A percentile compares a stretch with the other conserved stretches of the same genome.
These are phyloP conservation scores for Germaria angustata DNA, from an alignment of 2,888 invertebrate genomes.

Conservation along the genomic window DNA sequence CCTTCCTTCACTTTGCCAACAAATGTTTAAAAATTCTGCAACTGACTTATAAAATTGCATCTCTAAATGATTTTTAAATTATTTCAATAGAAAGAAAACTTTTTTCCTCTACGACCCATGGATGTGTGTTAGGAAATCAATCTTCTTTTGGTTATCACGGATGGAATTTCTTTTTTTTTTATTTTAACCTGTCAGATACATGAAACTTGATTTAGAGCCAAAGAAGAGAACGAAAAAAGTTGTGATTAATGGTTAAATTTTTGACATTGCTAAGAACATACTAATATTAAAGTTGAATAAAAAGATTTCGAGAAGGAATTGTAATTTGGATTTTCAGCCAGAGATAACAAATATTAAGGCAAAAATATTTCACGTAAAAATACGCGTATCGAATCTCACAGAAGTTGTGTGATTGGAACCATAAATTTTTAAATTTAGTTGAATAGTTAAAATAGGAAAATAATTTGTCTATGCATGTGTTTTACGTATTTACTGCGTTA, in stretches of 20 bases:
- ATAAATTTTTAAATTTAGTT: conserved; percentile 10
- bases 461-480: not conserved
- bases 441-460: not conserved
- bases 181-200: conserved; percentile 60
- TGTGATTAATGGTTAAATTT: conserved; percentile 59
- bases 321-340: not conserved
- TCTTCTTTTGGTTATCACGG: conserved; percentile 24
- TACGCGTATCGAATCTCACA: not conserved
- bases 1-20: not conserved
- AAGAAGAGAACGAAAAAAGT: not conserved
- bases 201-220: conserved; percentile 56
- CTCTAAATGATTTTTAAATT: conserved; percentile 3
- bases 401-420: not conserved
- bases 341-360: not conserved
- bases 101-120: not conserved
- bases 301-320: not conserved
- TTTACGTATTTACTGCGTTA: conserved; percentile 41
- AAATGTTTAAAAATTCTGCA: conserved; percentile 2
- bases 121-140: conserved; percentile 37
- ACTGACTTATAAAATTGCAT: conserved; percentile 5
- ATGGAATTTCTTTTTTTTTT: not conserved
- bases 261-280: not conserved
- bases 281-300: conserved; percentile 2
- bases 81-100: conserved; percentile 10
- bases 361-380: not conserved